These are phyloP conservation scores for Muraenolepis orangiensis DNA, from an alignment of 2,797 vertebrate genomes.

Conservation along the genomic window DNA sequence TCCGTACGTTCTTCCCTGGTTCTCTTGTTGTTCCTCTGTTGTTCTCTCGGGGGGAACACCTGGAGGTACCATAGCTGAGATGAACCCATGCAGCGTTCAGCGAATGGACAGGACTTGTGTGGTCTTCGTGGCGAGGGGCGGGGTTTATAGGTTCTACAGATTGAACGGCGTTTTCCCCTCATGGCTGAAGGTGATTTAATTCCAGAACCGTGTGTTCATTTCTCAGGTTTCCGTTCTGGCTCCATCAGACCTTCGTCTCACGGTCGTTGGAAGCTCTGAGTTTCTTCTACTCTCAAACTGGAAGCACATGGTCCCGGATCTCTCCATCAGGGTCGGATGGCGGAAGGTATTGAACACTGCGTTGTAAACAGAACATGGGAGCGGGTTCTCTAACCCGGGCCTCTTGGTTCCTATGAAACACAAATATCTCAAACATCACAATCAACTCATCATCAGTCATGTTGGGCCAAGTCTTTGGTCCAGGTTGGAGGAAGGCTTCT, in stretches of 20 bases:
- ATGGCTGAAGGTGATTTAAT: not conserved
- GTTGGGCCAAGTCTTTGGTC: not conserved
- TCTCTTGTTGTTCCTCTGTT: not conserved
- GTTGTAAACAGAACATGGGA: conserved; percentile 42
- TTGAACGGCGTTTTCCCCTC: not conserved
- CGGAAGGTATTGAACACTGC: conserved; percentile 18
- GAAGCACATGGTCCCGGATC: conserved; percentile 48
- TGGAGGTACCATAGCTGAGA: not conserved
- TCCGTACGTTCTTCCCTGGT: not conserved
- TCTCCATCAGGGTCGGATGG: conserved; percentile 34
- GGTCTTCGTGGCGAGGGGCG: not conserved
- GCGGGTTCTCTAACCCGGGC: conserved; percentile 20
- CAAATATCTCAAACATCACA: conserved; percentile 1
- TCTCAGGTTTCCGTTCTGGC: not conserved
- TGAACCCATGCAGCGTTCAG: not conserved
- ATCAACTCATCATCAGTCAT: conserved; percentile 31
- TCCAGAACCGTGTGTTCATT: not conserved
- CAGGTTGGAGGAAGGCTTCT: conserved; percentile 2
- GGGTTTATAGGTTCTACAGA: not conserved
- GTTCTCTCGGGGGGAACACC: not conserved
- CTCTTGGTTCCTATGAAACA: conserved; percentile 15
- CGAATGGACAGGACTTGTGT: not conserved
- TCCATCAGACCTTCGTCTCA: no score
- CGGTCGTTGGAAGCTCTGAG: no score
- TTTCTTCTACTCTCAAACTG: conserved; percentile 29